phyloP scores from a whole-genome alignment of 2,797 vertebrate species.

The Characodon lateralis region DNA sequence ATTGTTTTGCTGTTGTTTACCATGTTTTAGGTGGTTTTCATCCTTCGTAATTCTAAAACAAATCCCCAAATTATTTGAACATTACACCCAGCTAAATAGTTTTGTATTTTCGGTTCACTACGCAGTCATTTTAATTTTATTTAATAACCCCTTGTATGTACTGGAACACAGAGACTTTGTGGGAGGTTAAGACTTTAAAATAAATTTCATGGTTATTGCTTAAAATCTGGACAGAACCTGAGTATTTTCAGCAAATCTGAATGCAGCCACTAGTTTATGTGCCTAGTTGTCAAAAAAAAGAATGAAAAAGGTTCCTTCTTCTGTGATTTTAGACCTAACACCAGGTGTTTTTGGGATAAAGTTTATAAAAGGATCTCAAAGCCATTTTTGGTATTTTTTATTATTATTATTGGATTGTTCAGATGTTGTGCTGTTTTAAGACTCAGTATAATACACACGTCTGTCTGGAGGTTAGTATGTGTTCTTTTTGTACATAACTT shows the following conservation, averaged over 20 bases:
- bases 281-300: constrained; percentile 76
- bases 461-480: constrained; percentile 73
- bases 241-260: constrained; percentile 71
- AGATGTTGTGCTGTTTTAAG: constrained; percentile 80
- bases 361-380: constrained; percentile 86
- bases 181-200: constrained; percentile 70
- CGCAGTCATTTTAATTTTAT: constrained; percentile 41
- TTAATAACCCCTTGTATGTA: constrained; percentile 62
- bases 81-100: background rate
- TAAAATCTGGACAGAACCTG: constrained; percentile 66
- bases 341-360: constrained; percentile 77
- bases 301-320: constrained; percentile 57
- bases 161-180: constrained; percentile 66
- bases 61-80: constrained; percentile 53
- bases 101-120: constrained; percentile 35
- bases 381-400: constrained; percentile 83
- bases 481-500: constrained; percentile 80
- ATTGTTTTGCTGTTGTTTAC: constrained; percentile 71
- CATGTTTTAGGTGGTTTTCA: constrained; percentile 48
- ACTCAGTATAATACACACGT: constrained; percentile 75
- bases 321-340: constrained; percentile 75
- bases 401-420: constrained; percentile 78
- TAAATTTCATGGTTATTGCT: constrained; percentile 53
- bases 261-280: constrained; percentile 82
- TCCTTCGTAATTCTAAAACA: constrained; percentile 63